Conservation (phyloP, 2,888 invertebrate genomes). For the Lutraria lutraria region DNA sequence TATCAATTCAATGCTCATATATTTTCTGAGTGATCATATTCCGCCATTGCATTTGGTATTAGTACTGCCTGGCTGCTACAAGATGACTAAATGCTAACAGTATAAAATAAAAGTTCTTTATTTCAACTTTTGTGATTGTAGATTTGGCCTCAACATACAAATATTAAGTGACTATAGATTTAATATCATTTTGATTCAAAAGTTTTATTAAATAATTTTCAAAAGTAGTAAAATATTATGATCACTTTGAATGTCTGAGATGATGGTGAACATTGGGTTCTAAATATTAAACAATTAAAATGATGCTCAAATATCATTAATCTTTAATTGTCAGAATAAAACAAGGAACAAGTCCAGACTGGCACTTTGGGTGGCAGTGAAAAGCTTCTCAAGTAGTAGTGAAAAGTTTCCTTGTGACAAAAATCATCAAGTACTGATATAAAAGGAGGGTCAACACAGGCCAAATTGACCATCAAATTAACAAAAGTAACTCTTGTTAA, state of each 20-base stretch:
- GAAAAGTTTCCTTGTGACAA: slow-evolving; percentile 30
- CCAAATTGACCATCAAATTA: slow-evolving; percentile 34
- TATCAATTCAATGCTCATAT: too few relatives aligned
- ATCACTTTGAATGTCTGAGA: neutral
- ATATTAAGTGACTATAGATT: neutral
- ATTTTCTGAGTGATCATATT: too few relatives aligned
- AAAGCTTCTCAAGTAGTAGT: slow-evolving; percentile 39
- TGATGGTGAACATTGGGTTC: neutral
- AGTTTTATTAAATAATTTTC: neutral
- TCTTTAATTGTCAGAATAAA: neutral
- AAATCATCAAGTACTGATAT: slow-evolving; percentile 18
- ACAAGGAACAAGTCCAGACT: slow-evolving; percentile 23
- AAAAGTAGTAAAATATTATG: neutral
- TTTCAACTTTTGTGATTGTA: neutral
- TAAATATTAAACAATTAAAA: neutral
- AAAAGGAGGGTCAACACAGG: slow-evolving; percentile 22
- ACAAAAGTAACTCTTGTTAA: neutral
- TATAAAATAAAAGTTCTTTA: neutral
- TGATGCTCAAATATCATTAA: slow-evolving; percentile 12
- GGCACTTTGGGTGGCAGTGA: slow-evolving; percentile 28
- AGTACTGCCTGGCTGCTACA: too few relatives aligned
- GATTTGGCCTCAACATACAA: neutral
- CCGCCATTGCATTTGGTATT: too few relatives aligned
- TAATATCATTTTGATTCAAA: neutral
- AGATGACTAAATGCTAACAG: too few relatives aligned